Evolutionary conservation across 2,113 vertebrate genomes (phyloP), one percentile per base, ranked within the genome.

Genomic region (Esox niger): DNA sequence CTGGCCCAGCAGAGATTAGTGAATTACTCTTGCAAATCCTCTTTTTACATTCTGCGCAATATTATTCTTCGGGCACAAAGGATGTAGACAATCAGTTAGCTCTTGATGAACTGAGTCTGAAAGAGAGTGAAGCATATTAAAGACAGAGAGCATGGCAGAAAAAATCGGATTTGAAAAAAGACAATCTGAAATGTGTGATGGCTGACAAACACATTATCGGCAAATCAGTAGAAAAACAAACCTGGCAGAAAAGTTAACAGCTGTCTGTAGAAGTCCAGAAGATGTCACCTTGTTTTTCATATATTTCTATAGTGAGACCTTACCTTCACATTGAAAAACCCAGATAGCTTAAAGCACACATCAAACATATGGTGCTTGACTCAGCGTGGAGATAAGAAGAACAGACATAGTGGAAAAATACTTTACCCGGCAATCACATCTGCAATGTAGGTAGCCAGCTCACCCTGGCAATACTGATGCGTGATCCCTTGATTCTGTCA

Each of bases 11-110:
- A 65, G 75, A 85, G 84, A 88, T 90, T 87, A 89, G 75, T 46
- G 78, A 77, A 75, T 78, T 85, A 79, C 84, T 85, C 85, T 77
- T 72, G 78, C 81, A 87, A 88, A 89, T 89, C 87, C 71, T 76
- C 77, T 82, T 84, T 74, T 86, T 86, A 78, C 81, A 79, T 86
- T 83, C 82, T 82, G 82, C 84, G 73, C 74, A 85, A 79, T 80
- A 75, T 31, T 73, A 63, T 66, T 15, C 11, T 30, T 27, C 25
- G 13, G 27, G 56, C 56, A 58, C 13, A 4, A 79, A 74, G 76
- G 69, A 78, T 83, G 59, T 25, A 75, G 69, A 62, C 79, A 62
- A 65, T 72, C 71, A 68, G 76, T 23, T 64, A 32, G 66, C 49
- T 69, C 56, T 61, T 64, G 65, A 77, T 64, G 52, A 67, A 79